Base-by-base conservation (phyloP, 2,113 vertebrate species). In the Macquaria ambigua region DNA sequence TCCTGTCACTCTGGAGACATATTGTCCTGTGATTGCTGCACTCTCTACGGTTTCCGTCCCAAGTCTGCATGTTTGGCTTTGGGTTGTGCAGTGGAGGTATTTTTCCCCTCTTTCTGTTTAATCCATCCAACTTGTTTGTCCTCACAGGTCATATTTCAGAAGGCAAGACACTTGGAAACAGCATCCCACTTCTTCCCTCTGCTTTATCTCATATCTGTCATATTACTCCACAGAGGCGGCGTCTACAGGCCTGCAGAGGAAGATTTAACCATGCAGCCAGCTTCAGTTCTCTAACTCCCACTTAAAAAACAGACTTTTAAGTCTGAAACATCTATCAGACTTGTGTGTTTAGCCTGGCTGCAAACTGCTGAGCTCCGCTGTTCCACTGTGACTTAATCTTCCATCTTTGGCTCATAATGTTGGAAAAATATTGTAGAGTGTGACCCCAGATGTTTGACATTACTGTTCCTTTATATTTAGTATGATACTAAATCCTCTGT, bases 391-490 rank as follows among this genome's bases (percentile, higher is more conserved):
- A 82, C 68, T 87, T 90, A 83, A 87, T 93, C 92, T 83, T 86
- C 84, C 83, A 90, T 88, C 83, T 81, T 89, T 93, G 87, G 90
- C 89, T 74, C 72, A 31, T 71, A 48, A 79, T 61, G 71, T 63
- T 48, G 87, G 88, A 90, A 93, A 92, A 89, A 86, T 72, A 79
- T 77, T 71, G 62, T 25, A 23, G 74, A 87, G 74, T 62, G 70
- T 89, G 89, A 92, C 81, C 76, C 88, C 90, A 89, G 89, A 91
- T 94, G 91, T 93, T 93, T 88, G 34, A 90, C 84, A 62, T 84
- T 77, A 85, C 68, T 52, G 66, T 84, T 85, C 43, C 83, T 81
- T 87, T 77, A 53, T 83, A 79, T 93, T 80, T 77, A 48, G 62
- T 83, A 79, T 70, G 67, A 82, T 84, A 77, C 66, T 76, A 84